Conservation (phyloP, 2,113 vertebrate genomes). For the Aptenodytes patagonicus region DNA sequence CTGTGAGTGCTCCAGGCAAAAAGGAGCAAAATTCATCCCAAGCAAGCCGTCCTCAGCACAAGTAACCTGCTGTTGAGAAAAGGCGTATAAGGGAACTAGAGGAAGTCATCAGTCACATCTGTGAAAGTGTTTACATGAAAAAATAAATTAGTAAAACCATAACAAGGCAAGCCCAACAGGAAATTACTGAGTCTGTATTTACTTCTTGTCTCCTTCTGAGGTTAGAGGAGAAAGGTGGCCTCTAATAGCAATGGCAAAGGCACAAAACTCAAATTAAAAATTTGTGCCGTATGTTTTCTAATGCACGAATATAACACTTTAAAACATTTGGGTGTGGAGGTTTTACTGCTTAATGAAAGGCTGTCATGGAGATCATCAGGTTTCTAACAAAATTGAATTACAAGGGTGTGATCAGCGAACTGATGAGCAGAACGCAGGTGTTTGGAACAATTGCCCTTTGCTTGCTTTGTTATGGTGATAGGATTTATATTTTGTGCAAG, state of each 20-base stretch:
- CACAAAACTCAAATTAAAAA: background rate
- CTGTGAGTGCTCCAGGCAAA: background rate
- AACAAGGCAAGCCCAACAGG: background rate
- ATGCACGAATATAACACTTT: background rate
- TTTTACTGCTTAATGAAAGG: background rate
- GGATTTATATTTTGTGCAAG: background rate
- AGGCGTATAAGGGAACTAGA: background rate
- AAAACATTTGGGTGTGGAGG: background rate
- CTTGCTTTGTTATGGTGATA: background rate
- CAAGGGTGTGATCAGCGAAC: fast-evolving
- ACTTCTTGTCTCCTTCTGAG: background rate
- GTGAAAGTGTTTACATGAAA: background rate
- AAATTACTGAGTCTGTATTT: background rate
- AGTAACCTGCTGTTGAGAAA: background rate
- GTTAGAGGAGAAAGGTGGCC: background rate
- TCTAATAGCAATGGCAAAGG: background rate
- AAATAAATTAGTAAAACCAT: background rate
- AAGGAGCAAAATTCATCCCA: background rate
- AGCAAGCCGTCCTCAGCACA: background rate
- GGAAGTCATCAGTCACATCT: background rate
- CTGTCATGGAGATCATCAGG: background rate
- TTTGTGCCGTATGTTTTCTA: background rate
- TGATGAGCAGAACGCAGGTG: background rate
- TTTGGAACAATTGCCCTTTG: background rate
- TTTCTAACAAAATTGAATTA: background rate